Conservation (phyloP, 2,888 invertebrate genomes). For the Phaedon cochleariae region DNA sequence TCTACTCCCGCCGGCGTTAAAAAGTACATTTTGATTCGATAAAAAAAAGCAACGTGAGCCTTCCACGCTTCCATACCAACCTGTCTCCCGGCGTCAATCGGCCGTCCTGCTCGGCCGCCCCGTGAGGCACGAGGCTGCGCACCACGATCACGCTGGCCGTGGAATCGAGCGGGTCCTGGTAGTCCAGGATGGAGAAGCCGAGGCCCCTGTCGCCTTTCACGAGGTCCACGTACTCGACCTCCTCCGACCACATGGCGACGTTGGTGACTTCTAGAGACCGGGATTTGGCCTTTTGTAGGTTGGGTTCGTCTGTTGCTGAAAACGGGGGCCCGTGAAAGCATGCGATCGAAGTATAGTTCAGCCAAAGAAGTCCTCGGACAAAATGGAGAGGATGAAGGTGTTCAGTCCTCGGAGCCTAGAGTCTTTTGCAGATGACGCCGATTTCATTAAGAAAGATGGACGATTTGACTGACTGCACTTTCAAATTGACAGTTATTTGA, state of each 20-base stretch:
- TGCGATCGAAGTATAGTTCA: too few species aligned
- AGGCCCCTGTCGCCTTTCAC: conserved; percentile 95
- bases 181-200: conserved; percentile 97
- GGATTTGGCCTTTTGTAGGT: conserved; percentile 77
- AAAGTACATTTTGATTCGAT: too few species aligned
- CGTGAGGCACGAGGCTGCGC: conserved; percentile 95
- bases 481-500: too few species aligned
- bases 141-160: conserved; percentile 97
- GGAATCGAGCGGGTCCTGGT: conserved; percentile 96
- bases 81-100: conserved; percentile 89
- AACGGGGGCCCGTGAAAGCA: conserved; percentile 12
- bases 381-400: too few species aligned
- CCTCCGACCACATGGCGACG: conserved; percentile 96
- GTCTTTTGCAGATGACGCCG: too few species aligned
- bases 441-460: too few species aligned
- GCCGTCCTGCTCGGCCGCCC: conserved; percentile 95
- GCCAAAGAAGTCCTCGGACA: too few species aligned
- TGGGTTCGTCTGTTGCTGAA: conserved; percentile 69
- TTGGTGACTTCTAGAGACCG: conserved; percentile 95
- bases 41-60: too few species aligned
- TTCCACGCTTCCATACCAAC: too few species aligned
- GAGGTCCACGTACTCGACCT: conserved; percentile 90
- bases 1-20: too few species aligned
- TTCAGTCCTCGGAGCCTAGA: too few species aligned
- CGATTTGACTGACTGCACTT: too few species aligned